phyloP scores from a whole-genome alignment of 2,797 vertebrate genomes.

The Sternarchorhynchus goeldii region DNA sequence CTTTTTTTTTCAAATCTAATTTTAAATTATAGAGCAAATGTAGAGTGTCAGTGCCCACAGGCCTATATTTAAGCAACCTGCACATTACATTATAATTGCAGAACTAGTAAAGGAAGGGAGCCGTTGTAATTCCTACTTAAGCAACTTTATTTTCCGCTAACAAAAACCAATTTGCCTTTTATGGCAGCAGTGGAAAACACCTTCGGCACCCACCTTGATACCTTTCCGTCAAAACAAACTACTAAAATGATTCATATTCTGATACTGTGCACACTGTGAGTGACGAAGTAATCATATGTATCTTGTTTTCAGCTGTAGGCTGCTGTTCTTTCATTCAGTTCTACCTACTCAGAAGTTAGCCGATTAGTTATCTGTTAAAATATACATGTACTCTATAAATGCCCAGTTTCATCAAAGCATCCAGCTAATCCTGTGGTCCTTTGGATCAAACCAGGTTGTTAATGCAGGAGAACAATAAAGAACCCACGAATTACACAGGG shows the following conservation, averaged over 20 bases:
- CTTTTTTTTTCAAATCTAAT: constrained; percentile 53
- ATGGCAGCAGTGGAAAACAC: constrained; percentile 56
- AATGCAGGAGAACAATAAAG: no score
- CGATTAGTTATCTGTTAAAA: no score
- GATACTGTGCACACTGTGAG: neutral
- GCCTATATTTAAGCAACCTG: constrained; percentile 57
- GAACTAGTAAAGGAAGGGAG: constrained; percentile 59
- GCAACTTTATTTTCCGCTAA: constrained; percentile 54
- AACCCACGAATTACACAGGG: no score
- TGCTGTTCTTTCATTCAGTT: neutral
- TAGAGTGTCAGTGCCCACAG: constrained; percentile 49
- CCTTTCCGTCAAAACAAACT: constrained; percentile 50
- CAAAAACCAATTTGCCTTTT: constrained; percentile 56
- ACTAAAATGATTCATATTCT: neutral
- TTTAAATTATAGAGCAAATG: constrained; percentile 62
- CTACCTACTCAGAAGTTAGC: no score
- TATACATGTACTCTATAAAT: no score
- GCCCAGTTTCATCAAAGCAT: no score
- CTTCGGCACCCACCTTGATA: constrained; percentile 35
- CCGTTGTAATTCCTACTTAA: constrained; percentile 60
- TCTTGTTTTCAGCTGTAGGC: neutral
- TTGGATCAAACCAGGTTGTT: no score
- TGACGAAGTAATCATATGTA: neutral
- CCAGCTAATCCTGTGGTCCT: no score
- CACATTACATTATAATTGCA: constrained; percentile 64